Evolutionary conservation across 2,797 vertebrate species (phyloP).

Genomic region (Phaenicophaeus curvirostris): DNA sequence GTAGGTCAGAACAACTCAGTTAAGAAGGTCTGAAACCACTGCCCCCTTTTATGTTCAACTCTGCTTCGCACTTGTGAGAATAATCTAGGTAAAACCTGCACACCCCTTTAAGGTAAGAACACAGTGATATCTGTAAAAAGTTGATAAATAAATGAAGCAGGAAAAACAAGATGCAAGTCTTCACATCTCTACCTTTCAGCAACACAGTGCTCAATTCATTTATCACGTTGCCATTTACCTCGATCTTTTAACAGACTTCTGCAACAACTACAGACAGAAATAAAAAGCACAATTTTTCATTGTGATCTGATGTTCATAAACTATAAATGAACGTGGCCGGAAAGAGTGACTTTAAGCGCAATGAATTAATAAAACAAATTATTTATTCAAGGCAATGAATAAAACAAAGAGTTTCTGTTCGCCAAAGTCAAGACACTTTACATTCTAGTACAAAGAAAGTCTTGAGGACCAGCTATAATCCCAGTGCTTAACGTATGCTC

Average conservation of each 20-base stretch:
- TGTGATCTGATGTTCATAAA: not conserved
- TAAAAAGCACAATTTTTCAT: not conserved
- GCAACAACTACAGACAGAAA: not conserved
- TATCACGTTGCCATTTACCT: not conserved
- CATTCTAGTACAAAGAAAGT: not conserved
- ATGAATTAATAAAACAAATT: slow-evolving; percentile 7
- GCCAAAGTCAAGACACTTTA: not conserved
- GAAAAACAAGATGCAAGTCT: not conserved
- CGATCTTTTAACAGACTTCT: not conserved
- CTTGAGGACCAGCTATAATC: not conserved
- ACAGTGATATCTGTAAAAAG: not conserved
- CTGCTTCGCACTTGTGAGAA: not conserved
- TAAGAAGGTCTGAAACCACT: not conserved
- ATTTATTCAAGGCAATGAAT: slow-evolving; percentile 15
- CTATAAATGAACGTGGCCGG: not conserved
- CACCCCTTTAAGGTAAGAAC: not conserved
- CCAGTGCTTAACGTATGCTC: not conserved
- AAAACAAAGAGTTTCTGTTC: not conserved
- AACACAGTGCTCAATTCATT: not conserved
- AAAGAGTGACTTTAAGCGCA: not conserved
- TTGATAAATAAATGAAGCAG: not conserved
- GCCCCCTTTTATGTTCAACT: not conserved
- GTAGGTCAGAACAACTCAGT: not conserved
- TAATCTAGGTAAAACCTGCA: not conserved
- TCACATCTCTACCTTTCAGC: not conserved